Conservation (phyloP, 1,140 invertebrate species). For the Atta colombica region DNA sequence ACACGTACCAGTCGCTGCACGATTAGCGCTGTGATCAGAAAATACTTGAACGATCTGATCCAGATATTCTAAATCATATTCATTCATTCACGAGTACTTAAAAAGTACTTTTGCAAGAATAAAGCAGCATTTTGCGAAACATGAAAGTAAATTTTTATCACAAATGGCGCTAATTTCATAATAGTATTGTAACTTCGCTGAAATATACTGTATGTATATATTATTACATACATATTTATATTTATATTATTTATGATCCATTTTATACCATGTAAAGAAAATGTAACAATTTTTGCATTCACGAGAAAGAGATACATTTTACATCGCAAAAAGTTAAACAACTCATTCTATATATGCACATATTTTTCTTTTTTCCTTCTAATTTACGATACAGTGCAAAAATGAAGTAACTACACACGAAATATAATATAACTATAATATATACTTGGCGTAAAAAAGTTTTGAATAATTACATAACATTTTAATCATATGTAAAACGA, state of each 20-base stretch:
- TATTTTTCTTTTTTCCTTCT: background rate
- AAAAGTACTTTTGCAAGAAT: too few species aligned
- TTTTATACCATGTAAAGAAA: background rate
- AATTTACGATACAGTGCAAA: too few species aligned
- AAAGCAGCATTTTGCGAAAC: background rate
- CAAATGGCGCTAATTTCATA: background rate
- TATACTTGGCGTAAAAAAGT: background rate
- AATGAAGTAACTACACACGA: background rate
- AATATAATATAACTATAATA: background rate
- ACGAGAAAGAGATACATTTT: background rate
- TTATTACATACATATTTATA: background rate
- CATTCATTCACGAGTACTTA: background rate
- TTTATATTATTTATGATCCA: background rate
- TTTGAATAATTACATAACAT: background rate
- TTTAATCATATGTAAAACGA: background rate
- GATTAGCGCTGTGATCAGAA: background rate
- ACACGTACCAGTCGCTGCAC: background rate
- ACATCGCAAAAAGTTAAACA: background rate
- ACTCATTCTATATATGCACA: background rate
- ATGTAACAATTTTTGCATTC: background rate
- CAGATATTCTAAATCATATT: background rate
- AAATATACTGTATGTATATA: background rate
- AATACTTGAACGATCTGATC: background rate
- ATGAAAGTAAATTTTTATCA: background rate
- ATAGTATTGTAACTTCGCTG: background rate